Evolutionary conservation across 2,113 vertebrate genomes (phyloP).

Genomic region (Diglossa brunneiventris): DNA sequence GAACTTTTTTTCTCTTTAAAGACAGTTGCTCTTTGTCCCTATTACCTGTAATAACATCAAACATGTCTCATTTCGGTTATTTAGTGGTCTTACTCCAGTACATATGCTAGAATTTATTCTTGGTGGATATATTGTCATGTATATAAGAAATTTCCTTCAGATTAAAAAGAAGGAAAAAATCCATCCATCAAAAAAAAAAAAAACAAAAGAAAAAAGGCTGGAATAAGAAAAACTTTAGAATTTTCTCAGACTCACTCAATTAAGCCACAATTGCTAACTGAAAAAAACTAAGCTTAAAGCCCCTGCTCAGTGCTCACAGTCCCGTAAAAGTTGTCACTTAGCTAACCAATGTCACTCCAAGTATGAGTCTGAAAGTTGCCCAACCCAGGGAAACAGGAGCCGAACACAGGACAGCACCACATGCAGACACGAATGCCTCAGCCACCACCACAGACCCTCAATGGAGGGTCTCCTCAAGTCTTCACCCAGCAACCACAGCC

Average conservation of each 20-base stretch:
- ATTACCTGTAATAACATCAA: background rate
- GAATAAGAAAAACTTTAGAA: background rate
- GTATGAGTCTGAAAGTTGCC: background rate
- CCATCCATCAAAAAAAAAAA: background rate
- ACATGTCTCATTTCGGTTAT: background rate
- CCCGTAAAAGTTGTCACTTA: background rate
- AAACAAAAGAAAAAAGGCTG: background rate
- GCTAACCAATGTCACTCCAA: background rate
- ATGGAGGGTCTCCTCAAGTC: background rate
- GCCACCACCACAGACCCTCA: background rate
- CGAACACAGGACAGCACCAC: rapidly evolving
- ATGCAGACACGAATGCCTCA: background rate
- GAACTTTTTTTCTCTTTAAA: background rate
- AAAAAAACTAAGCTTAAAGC: background rate
- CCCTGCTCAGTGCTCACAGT: too few relatives aligned
- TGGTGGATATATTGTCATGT: background rate
- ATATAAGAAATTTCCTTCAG: background rate
- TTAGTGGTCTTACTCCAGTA: background rate
- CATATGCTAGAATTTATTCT: background rate
- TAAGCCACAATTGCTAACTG: background rate
- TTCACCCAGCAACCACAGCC: background rate
- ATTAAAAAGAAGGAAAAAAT: background rate
- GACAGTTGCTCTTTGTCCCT: background rate
- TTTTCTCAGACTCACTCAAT: background rate
- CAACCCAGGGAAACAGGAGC: background rate